phyloP scores from a whole-genome alignment of 2,888 invertebrate genomes.

The Agrochola macilenta region DNA sequence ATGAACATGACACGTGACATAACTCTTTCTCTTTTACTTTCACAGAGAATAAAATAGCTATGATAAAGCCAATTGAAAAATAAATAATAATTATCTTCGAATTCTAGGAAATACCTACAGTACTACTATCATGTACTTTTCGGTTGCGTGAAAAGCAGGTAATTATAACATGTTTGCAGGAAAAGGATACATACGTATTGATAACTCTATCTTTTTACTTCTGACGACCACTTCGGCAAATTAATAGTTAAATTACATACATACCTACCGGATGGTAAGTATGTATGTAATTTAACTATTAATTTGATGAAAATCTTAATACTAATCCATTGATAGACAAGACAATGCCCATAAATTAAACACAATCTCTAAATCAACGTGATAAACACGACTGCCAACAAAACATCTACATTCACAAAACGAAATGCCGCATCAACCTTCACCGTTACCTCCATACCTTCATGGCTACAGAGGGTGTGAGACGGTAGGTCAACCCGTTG shows the following conservation, averaged over 20 bases:
- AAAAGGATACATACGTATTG: not conserved
- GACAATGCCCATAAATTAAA: slow-evolving; percentile 12
- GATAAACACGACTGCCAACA: not conserved
- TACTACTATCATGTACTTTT: not conserved
- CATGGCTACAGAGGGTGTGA: slow-evolving; percentile 81
- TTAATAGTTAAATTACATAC: not conserved
- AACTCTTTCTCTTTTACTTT: not conserved
- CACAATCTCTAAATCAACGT: not conserved
- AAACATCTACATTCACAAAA: slow-evolving; percentile 7
- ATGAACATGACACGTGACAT: not conserved
- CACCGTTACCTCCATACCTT: slow-evolving; percentile 30
- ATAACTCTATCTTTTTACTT: not conserved
- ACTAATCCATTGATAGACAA: slow-evolving; percentile 14
- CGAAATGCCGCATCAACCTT: slow-evolving; percentile 73
- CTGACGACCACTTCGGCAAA: not conserved
- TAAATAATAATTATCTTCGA: not conserved
- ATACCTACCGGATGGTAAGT: no score
- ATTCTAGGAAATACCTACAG: not conserved
- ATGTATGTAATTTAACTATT: no score
- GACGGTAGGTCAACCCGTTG: slow-evolving; percentile 86
- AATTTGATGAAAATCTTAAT: not conserved
- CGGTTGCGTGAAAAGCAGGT: not conserved
- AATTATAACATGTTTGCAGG: not conserved
- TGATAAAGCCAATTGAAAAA: not conserved
- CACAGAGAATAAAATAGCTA: not conserved